Base-by-base conservation (phyloP, 2,797 vertebrate species). In the Lagocephalus sceleratus region DNA sequence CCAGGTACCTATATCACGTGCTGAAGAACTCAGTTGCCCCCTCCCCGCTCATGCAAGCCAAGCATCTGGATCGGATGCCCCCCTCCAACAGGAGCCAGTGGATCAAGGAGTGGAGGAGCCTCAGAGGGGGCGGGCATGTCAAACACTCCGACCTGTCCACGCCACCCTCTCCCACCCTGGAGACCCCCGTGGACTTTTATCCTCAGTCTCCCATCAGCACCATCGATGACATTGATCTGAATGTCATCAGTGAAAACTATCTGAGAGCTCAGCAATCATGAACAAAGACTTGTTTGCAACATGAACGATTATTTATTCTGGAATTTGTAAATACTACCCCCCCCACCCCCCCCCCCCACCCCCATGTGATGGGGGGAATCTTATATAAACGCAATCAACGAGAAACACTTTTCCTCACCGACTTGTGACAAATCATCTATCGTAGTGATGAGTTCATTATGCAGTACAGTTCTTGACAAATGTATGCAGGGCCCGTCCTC, bases 1-100 rank as follows among this genome's bases (percentile, higher is more conserved):
- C 68, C 87, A 98, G 96, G 89, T 96, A 92, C 81, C 82, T 90
- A 48, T 73, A 94, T 71, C 89, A 90, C 53, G 87, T 89, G 78
- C 70, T 97, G 15, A 90, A 57, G 87, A 96, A 95, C 66, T 94
- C 93, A 5, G 83, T 91, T 14, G 76, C 78, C 63, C 75, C 84
- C 62, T 89, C 93, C 62, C 85, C 86, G 21, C 81, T 92, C 54
- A 52, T 88, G 47, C 89, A 86, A 82, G 94, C 92, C 53, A 91
- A 90, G 77, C 89, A 91, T 60, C 75, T 95, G 70, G 94, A 97
- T 66, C 82, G 75, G 45, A 80, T 93, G 68, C 84, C 92, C 17
- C 79, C 81, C 47, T 82, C 60, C 16, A 72, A 79, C 2, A 86
- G 74, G 67, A 86, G 92, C 3, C 63, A 81, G 48, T 88, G 85